A percentile compares a stretch with the other conserved stretches of the same genome.
phyloP scores from a whole-genome alignment of 2,888 invertebrate genomes.

The Aphidoletes aphidimyza region DNA sequence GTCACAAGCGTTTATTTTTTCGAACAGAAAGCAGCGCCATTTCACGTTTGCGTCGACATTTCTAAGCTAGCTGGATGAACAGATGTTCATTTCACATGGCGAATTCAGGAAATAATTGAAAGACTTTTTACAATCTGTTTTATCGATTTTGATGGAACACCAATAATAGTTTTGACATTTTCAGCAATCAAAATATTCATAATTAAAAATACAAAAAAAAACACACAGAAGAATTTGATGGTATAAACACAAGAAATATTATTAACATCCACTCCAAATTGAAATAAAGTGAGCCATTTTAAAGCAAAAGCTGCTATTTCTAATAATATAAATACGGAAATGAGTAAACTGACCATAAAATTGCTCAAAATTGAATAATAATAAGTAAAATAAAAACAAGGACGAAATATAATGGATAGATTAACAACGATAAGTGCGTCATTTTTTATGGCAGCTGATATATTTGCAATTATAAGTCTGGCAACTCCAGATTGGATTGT shows the following conservation, averaged over 20 bases:
- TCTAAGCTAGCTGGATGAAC: neutral
- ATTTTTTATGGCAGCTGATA: conserved; percentile 90
- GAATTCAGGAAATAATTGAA: neutral
- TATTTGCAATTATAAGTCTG: conserved; percentile 92
- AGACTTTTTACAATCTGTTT: neutral
- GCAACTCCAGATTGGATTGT: conserved; percentile 97
- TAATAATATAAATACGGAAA: neutral
- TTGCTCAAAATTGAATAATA: neutral
- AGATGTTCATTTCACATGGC: neutral
- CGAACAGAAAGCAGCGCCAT: neutral
- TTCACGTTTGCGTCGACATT: neutral
- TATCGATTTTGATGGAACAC: neutral
- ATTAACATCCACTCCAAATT: neutral
- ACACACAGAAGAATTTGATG: neutral
- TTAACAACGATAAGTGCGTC: conserved; percentile 91
- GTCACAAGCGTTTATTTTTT: neutral
- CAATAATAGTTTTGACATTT: neutral
- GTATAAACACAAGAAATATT: neutral
- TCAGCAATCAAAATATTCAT: neutral
- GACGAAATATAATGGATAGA: conserved; percentile 79
- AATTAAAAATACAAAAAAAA: neutral
- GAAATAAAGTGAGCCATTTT: neutral
- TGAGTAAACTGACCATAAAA: neutral
- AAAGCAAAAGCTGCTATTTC: neutral
- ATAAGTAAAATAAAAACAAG: neutral